Evolutionary conservation across 1,140 invertebrate genomes (phyloP).

Genomic region (Parasteatoda tepidariorum): DNA sequence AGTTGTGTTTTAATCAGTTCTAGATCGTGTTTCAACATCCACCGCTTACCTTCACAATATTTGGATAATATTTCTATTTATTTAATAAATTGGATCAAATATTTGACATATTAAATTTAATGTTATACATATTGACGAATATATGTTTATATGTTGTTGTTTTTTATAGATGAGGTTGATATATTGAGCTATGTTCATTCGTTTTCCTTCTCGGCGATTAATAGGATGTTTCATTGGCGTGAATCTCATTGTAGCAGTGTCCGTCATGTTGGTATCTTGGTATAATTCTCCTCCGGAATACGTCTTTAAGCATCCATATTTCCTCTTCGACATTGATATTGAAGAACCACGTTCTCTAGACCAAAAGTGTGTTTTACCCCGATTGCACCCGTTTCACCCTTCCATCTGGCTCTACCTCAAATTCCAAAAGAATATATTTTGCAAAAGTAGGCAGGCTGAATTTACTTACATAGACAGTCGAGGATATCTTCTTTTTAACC

Average conservation of each 20-base stretch:
- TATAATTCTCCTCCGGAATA: background rate
- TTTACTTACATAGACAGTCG: slow-evolving; percentile 11
- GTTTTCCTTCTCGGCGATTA: slow-evolving; percentile 10
- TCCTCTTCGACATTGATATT: slow-evolving; percentile 34
- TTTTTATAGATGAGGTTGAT: too few relatives aligned
- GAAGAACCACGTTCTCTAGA: slow-evolving; percentile 2
- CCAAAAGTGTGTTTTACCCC: slow-evolving; percentile 43
- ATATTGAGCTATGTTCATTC: slow-evolving; percentile 23
- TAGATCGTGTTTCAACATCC: too few relatives aligned
- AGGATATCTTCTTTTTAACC: slow-evolving; percentile 10
- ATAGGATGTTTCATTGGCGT: background rate
- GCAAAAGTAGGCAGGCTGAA: background rate
- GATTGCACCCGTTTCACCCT: slow-evolving; percentile 49
- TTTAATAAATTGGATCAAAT: too few relatives aligned
- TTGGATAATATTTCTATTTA: too few relatives aligned
- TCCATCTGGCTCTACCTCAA: slow-evolving; percentile 41
- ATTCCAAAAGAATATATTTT: slow-evolving; percentile 7
- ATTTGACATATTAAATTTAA: too few relatives aligned
- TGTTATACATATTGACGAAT: too few relatives aligned
- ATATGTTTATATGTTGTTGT: too few relatives aligned
- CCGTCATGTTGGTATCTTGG: background rate
- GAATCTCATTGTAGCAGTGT: background rate
- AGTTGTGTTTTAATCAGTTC: too few relatives aligned
- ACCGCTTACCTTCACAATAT: too few relatives aligned
- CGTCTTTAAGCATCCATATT: slow-evolving; percentile 45